Evolutionary conservation across 1,140 invertebrate genomes (phyloP).

Genomic region (Megalopta genalis): DNA sequence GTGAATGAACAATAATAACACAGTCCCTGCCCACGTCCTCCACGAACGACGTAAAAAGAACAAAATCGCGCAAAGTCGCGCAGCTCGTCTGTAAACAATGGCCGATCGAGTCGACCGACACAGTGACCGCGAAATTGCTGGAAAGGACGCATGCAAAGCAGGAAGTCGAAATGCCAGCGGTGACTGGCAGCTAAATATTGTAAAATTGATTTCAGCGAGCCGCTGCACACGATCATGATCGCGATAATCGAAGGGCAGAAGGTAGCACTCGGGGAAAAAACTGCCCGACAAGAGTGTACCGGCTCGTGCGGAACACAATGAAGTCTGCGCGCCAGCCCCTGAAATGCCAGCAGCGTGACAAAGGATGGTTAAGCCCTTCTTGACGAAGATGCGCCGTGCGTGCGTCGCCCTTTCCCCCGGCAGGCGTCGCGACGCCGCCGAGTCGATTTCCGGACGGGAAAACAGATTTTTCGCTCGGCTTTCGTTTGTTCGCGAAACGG

Average conservation of each 20-base stretch:
- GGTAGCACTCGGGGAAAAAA: slow-evolving; percentile 43
- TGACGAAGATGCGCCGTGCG: slow-evolving; percentile 69
- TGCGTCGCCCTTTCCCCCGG: slow-evolving; percentile 41
- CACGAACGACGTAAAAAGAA: too few species aligned
- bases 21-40: too few species aligned
- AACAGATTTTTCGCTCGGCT: neutral
- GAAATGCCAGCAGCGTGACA: slow-evolving; percentile 68
- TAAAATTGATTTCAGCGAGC: too few species aligned
- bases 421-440: slow-evolving; percentile 43
- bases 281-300: slow-evolving; percentile 63
- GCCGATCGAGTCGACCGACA: neutral
- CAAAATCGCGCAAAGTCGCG: too few species aligned
- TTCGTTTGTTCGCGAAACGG: slow-evolving; percentile 4
- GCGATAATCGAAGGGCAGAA: slow-evolving; percentile 14
- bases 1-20: too few species aligned
- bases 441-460: neutral
- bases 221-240: neutral
- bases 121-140: neutral
- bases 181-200: neutral
- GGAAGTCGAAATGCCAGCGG: slow-evolving; percentile 13
- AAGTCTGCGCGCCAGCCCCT: slow-evolving; percentile 71
- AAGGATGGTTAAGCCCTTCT: slow-evolving; percentile 74
- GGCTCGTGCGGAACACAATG: slow-evolving; percentile 71
- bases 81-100: too few species aligned
- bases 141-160: neutral